Evolutionary conservation across 2,888 invertebrate species (phyloP), one percentile per base, ranked within the genome.

Genomic region (Acleris laterana): DNA sequence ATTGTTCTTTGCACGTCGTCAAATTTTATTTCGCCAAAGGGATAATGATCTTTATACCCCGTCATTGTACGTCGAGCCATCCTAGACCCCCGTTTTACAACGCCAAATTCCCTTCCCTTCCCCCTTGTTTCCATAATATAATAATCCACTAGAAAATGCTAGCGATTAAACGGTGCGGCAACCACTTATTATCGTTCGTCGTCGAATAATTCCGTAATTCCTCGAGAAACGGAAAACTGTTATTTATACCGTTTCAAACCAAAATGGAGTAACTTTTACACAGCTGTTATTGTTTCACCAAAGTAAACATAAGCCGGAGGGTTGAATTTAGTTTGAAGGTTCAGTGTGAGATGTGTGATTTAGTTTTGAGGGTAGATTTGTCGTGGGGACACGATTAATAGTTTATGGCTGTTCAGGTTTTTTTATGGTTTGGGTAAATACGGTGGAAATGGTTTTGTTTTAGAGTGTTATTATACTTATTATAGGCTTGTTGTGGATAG

Each of bases 121-220:
- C 32, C 32, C 69, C 68, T 74, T 77, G 77, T 81, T 78, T 80
- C 77, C 76, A 79, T 76, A 82, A 79, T 81, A 84, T 78, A 83
- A 83, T 82, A 80, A 81, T 79, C 78, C 70, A 79, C 80, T 90
- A 77, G 76, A 84, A 83, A 84, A 90, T 90, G 86, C 83, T 88
- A 80, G 79, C 87, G 90, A 90, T 90, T 88, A 90, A 90, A 86
- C 84, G 88, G 72, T 71, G 77, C 70, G 70, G 80, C 81, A 77
- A 80, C 79, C 81, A 78, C 72, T 74, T 74, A 79, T 81, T 79
- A 78, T 75, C 71, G 73, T 68, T 69, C 68, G 70, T 62, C 70
- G 75, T 72, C 73, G 70, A 76, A 77, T 74, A 72, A 80, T 84
- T 79, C 83, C 77, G 85, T 90, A 88, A 90, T 88, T 86, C 82